These are phyloP conservation scores for Coremacera marginata DNA, from an alignment of 2,888 invertebrate species.

Conservation along the genomic window DNA sequence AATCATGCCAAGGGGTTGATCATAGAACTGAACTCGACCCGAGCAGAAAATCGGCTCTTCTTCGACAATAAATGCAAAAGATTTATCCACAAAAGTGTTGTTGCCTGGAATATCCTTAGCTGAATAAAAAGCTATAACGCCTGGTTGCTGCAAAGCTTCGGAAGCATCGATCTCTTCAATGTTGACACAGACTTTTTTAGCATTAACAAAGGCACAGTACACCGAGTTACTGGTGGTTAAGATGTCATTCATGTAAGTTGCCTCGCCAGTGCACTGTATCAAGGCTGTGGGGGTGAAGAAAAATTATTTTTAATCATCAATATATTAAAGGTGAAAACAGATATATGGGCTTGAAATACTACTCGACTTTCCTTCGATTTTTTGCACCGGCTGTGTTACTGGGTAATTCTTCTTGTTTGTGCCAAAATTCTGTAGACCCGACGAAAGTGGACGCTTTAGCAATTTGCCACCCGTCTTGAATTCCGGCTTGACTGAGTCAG, in stretches of 20 bases:
- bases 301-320: too few relatives aligned
- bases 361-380: conserved; percentile 74
- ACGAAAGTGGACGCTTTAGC: conserved; percentile 75
- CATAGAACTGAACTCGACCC: conserved; percentile 71
- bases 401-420: conserved; percentile 80
- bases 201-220: conserved; percentile 74
- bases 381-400: conserved; percentile 80
- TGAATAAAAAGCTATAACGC: conserved; percentile 75
- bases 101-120: conserved; percentile 79
- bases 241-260: conserved; percentile 82
- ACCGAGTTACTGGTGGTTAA: conserved; percentile 77
- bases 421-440: conserved; percentile 78
- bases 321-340: too few relatives aligned
- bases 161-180: conserved; percentile 74
- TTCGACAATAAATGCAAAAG: conserved; percentile 49
- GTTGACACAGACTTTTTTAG: conserved; percentile 73
- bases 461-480: conserved; percentile 73
- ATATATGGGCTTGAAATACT: background rate
- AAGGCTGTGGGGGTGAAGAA: conserved; percentile 67
- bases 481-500: conserved; percentile 70
- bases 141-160: conserved; percentile 74
- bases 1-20: conserved; percentile 82
- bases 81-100: conserved; percentile 69
- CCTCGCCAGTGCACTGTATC: conserved; percentile 80
- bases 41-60: conserved; percentile 67